Base-by-base conservation (phyloP, 2,797 vertebrate species). In the Hydrolagus colliei region DNA sequence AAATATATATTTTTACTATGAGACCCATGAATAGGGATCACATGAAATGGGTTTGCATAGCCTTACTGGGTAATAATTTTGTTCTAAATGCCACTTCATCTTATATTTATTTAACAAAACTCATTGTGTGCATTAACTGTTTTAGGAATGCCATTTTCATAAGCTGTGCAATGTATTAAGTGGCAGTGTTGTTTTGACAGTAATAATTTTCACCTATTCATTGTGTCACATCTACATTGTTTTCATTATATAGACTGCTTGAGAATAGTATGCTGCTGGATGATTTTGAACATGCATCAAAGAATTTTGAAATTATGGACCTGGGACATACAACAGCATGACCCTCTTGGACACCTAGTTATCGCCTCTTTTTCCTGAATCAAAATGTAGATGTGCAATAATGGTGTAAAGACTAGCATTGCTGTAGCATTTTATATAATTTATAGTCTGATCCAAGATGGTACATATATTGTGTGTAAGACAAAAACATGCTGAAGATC, bases 221-320 rank as follows among this genome's bases (percentile, higher is more conserved):
- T 94, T 95, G 90, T 96, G 93, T 96, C 92, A 87, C 89, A 88
- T 93, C 89, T 93, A 90, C 94, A n/a, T 95, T 96, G 95, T 97
- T 95, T 96, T 93, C 94, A 95, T 96, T 94, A 95, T 95, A 91
- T 97, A 98, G 96, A 97, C 95, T 95, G 94, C 95, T 97, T 96
- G 96, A 95, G 92, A 95, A 95, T 95, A 97, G 94, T 95, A 92
- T 92, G 89, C 92, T 95, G 95, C 95, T 94, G 95, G 91, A 95
- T 94, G 95, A 94, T 92, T 96, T 92, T 92, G 95, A 97, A 94
- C 95, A 90, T 93, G 93, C 96, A 86, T 92, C 96, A 92, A 86
- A 93, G 95, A 94, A 93, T 94, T 94, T 89, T 94, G 96, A 94
- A 90, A 95, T 91, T 93, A 89, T 90, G 94, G 94, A 95, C 92